These are phyloP conservation scores for Chromoteleia sp. DNA, from an alignment of 2,888 invertebrate genomes.

Conservation along the genomic window DNA sequence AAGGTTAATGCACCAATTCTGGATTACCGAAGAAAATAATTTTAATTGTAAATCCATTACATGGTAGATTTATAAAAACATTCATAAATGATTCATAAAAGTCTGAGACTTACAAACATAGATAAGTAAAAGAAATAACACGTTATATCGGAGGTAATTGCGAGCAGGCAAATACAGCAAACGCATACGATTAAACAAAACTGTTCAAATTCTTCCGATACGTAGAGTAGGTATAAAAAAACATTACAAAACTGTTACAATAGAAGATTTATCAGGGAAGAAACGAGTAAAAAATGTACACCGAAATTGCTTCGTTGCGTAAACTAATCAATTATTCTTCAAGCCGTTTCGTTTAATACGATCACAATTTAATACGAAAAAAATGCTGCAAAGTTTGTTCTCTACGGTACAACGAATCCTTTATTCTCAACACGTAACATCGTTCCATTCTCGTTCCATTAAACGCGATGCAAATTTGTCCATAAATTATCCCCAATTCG, in stretches of 20 bases:
- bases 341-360: not conserved
- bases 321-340: slow-evolving; percentile 21
- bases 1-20: slow-evolving; percentile 18
- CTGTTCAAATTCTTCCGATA: too few species aligned
- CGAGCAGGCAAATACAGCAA: too few species aligned
- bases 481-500: not conserved
- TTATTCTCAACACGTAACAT: slow-evolving; percentile 7
- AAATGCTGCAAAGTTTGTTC: not conserved
- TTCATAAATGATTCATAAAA: slow-evolving; percentile 19
- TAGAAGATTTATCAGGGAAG: too few species aligned
- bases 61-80: slow-evolving; percentile 20
- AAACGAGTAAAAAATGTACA: not conserved
- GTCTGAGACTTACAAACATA: slow-evolving; percentile 2
- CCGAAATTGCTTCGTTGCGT: not conserved
- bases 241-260: too few species aligned
- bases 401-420: not conserved
- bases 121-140: too few species aligned
- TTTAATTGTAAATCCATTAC: slow-evolving; percentile 34
- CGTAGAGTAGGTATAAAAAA: too few species aligned
- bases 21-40: slow-evolving; percentile 2
- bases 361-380: too few species aligned
- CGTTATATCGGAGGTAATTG: too few species aligned
- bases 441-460: slow-evolving; percentile 14
- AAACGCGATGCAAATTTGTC: slow-evolving; percentile 18
- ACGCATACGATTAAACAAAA: too few species aligned